Evolutionary conservation across 2,888 invertebrate genomes (phyloP), one percentile per base, ranked within the genome.

Genomic region (Petrolisthes manimaculis): DNA sequence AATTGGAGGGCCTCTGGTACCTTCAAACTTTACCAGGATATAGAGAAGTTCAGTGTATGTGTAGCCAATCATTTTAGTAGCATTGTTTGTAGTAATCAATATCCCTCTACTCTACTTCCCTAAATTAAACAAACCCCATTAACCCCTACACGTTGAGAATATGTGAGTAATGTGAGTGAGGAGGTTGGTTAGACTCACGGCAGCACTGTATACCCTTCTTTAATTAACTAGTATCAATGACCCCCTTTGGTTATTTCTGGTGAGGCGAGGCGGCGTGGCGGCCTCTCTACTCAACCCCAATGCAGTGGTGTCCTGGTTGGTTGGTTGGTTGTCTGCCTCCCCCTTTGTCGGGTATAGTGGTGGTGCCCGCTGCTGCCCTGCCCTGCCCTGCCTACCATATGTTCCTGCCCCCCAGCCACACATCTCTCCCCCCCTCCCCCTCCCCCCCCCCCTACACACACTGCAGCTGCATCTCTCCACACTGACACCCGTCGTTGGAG

Each of bases 211-310:
- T 9, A 18, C 12, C 61, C 1, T 18, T 1, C 9, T 9, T 18
- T 21, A 6, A 14, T n/a, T 21, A 71, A 71, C 71, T 21, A 18
- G 21, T n/a, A 71, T 21, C n/a, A 14, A 71, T 71, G 71, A 71
- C 71, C 71, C 71, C 71, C 21, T 21, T n/a, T 71, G 71, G 81
- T 81, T 81, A 81, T 81, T 81, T 81, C 81, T 81, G 81, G 81
- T 81, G 81, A 67, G 24, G 81, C 54, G 71, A 81, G 81, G 67
- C 81, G 67, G 81, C 18, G 67, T 24, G 21, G 21, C 67, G 24
- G 54, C 61, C 81, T 24, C 37, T 51, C 81, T 37, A 67, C 81
- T n/a, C 55, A 21, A 67, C 67, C 71, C 21, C n/a, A 14, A 14
- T 71, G 71, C 71, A 14, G 14, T 6, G 6, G 18, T 12, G 14